phyloP scores from a whole-genome alignment of 92 coral and sea anemone species.

The Phenganax marumi region DNA sequence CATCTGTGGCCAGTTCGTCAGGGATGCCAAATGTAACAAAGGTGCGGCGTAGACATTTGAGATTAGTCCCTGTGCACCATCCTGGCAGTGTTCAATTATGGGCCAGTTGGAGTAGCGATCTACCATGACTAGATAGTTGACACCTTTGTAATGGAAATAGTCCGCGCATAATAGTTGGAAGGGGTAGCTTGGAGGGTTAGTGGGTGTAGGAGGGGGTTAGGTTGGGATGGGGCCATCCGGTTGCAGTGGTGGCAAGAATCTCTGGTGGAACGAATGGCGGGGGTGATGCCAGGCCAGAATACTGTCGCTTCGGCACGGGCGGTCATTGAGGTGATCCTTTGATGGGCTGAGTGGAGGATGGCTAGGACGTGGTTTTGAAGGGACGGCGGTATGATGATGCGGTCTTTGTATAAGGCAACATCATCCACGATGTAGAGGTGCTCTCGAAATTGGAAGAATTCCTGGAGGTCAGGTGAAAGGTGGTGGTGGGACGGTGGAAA shows the following conservation, averaged over 20 bases:
- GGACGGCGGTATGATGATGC: slow-evolving; percentile 34
- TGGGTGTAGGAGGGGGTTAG: slow-evolving; percentile 32
- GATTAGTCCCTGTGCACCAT: slow-evolving; percentile 56
- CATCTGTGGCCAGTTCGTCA: slow-evolving; percentile 32
- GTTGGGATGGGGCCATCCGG: too few relatives aligned
- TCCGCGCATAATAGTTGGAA: slow-evolving; percentile 28
- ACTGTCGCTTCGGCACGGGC: slow-evolving; percentile 51
- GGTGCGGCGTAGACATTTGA: slow-evolving; percentile 41
- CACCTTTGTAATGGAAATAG: slow-evolving; percentile 61
- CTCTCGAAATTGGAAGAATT: not conserved
- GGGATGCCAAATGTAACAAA: slow-evolving; percentile 63
- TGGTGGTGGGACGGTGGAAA: not conserved
- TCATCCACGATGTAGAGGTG: not conserved
- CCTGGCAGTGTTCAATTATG: slow-evolving; percentile 49
- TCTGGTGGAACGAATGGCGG: slow-evolving; percentile 38
- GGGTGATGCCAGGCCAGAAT: too few relatives aligned
- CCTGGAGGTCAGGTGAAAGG: not conserved
- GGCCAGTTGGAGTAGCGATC: slow-evolving; percentile 72
- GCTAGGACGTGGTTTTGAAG: slow-evolving; percentile 40
- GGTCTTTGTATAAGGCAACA: not conserved
- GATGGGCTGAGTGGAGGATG: slow-evolving; percentile 55
- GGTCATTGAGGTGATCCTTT: slow-evolving; percentile 62
- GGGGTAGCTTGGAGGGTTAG: slow-evolving; percentile 45
- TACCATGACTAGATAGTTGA: slow-evolving; percentile 57
- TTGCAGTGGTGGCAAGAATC: slow-evolving; percentile 42